Evolutionary conservation across 2,113 vertebrate genomes (phyloP), one percentile per base, ranked within the genome.

Genomic region (Baryphthengus martii): DNA sequence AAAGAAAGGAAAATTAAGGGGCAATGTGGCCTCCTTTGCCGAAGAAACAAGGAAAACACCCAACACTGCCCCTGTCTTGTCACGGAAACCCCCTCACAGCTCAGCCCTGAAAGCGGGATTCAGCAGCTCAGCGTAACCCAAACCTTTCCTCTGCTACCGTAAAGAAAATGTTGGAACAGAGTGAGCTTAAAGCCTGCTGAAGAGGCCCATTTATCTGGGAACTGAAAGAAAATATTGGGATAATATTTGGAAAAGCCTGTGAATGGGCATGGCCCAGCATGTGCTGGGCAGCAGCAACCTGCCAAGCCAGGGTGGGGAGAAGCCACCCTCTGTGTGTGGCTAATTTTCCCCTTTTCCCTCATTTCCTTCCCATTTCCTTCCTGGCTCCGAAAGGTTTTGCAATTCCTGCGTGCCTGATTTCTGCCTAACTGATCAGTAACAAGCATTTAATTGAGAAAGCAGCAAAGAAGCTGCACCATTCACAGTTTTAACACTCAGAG

Each of bases 291-390:
- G 66, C 74, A 88, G 81, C 58, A 85, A 82, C 74, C 89, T 94
- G 91, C 5, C 0, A 1, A 78, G 58, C 56, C 1, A 5, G 50
- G 13, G 20, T 29, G 50, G 75, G 17, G 47, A 45, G 49, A 86
- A 89, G 68, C 86, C 62, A 74, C 76, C 80, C 83, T 90, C 84
- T 55, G 58, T 1, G 23, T 66, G 70, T 53, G 63, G 84, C 63
- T 82, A 16, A 65, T 96, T 91, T 96, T 39, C 91, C 66, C 65
- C 75, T 88, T 95, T 89, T 74, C 80, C 47, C 23, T 95, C 56
- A 93, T 95, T 95, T 95, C 93, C 93, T 95, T 85, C 80, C 87
- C 89, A 72, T 93, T 95, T 97, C 79, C 90, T 90, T 76, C 80
- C 75, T 0, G 0, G 17, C 49, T 92, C 76, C 11, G 1, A 39